Evolutionary conservation across 30 jellyfish, hydroid and myxozoan genomes (phyloP).

Genomic region (Chrysaora quinquecirrha): DNA sequence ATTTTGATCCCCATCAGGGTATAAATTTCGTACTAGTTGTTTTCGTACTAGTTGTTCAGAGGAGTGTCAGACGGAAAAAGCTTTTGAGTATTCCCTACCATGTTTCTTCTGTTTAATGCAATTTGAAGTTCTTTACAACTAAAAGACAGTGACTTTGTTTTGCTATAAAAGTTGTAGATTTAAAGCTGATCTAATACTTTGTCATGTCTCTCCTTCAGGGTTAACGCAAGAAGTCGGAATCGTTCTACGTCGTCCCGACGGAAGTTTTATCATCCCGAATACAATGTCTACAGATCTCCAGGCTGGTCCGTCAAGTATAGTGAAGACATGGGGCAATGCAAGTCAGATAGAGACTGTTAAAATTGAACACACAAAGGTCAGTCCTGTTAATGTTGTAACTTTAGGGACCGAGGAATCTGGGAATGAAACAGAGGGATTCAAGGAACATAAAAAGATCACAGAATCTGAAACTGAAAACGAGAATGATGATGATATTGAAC

Average conservation of each 20-base stretch:
- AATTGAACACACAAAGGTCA: constrained; percentile 76
- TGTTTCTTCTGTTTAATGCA: too few species aligned
- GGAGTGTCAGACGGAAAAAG: too few species aligned
- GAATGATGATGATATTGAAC: constrained; percentile 46
- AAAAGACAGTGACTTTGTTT: too few species aligned
- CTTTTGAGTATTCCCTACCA: too few species aligned
- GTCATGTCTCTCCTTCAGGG: too few species aligned
- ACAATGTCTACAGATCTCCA: constrained; percentile 48
- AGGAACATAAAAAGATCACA: not conserved
- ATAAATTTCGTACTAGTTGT: too few species aligned
- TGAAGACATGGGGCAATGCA: constrained; percentile 77
- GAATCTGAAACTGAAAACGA: not conserved
- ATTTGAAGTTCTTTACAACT: too few species aligned
- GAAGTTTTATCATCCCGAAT: constrained; percentile 67
- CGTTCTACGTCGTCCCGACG: constrained; percentile 83
- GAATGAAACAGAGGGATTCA: not conserved
- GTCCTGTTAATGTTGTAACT: constrained; percentile 35
- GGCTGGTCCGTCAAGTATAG: constrained; percentile 36
- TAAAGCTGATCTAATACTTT: too few species aligned
- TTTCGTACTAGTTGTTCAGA: too few species aligned
- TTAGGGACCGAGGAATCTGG: not conserved
- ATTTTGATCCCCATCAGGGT: too few species aligned
- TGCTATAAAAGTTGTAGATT: too few species aligned
- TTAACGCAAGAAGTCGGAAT: constrained; percentile 56
- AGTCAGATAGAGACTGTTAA: constrained; percentile 89